These are phyloP conservation scores for Piprites chloris DNA, from an alignment of 2,113 vertebrate species.

Conservation along the genomic window DNA sequence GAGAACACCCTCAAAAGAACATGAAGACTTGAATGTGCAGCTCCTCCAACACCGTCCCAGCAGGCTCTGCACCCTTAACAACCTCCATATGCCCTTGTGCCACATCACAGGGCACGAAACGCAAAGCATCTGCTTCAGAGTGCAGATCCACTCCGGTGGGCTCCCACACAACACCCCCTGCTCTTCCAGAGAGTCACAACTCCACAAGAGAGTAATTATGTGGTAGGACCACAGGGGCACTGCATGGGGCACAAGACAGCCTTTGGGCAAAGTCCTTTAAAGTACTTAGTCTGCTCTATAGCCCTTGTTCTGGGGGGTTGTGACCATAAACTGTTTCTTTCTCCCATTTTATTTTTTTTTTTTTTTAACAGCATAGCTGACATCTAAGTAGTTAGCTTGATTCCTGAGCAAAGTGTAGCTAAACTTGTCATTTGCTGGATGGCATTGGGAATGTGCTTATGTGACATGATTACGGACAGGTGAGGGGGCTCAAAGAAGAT, in stretches of 20 bases:
- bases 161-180: neutral
- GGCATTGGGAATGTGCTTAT: neutral
- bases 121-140: neutral
- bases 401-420: neutral
- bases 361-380: neutral
- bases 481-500: neutral
- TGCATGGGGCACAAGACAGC: neutral
- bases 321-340: neutral
- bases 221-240: rapidly evolving
- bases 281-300: neutral
- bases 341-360: rapidly evolving
- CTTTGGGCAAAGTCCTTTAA: neutral
- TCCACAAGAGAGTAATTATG: neutral
- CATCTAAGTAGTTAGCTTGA: neutral
- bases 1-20: neutral
- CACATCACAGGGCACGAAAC: neutral
- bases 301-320: neutral
- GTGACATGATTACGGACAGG: neutral
- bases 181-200: neutral
- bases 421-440: neutral
- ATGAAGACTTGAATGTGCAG: neutral
- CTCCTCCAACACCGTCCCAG: neutral
- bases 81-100: neutral
- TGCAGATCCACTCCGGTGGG: neutral
- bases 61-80: neutral